Base-by-base conservation (phyloP, 2,113 vertebrate species). In the Gasterosteus aculeatus region DNA sequence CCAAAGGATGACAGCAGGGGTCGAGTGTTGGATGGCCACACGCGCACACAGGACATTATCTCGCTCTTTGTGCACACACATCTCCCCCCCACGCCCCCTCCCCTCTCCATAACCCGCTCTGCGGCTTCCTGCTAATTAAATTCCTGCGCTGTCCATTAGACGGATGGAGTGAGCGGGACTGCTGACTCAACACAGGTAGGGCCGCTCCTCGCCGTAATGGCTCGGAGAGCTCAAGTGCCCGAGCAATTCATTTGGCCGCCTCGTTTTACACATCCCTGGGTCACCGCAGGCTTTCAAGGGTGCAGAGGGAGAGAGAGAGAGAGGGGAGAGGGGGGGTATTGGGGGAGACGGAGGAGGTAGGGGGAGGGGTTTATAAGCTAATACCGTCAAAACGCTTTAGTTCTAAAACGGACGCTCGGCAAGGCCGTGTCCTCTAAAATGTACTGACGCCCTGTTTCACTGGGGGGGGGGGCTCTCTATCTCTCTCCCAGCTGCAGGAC, bases 121-220 rank as follows among this genome's bases (percentile, higher is more conserved):
- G 94, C 96, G 95, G 95, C 84, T 88, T 83, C 85, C 83, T 88
- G 85, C 96, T 99, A 98, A 99, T 99, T 97, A 97, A 99, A 98
- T 99, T 87, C 96, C 95, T 95, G 95, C 92, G 95, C 95, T 94
- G 95, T 97, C 97, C 97, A 98, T 98, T 98, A 99, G 97, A 95
- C 94, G 95, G 95, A 97, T 96, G 94, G 95, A 96, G 96, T 93
- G 95, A 95, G 95, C 94, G 93, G 92, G 91, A 93, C 78, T 94
- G 94, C 97, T 98, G 97, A 98, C 96, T 95, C 97, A 95, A 94
- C 97, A 96, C 96, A 99, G 97, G 97, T 98, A 97, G 66, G 58
- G 83, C 87, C 73, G 87, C 85, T 90, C 81, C 78, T 73, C 91
- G 92, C 94, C 87, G 93, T 95, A 95, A 95, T 93, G 94, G 82